Evolutionary conservation across 2,888 invertebrate genomes (phyloP).

Genomic region (Adineta ricciae): DNA sequence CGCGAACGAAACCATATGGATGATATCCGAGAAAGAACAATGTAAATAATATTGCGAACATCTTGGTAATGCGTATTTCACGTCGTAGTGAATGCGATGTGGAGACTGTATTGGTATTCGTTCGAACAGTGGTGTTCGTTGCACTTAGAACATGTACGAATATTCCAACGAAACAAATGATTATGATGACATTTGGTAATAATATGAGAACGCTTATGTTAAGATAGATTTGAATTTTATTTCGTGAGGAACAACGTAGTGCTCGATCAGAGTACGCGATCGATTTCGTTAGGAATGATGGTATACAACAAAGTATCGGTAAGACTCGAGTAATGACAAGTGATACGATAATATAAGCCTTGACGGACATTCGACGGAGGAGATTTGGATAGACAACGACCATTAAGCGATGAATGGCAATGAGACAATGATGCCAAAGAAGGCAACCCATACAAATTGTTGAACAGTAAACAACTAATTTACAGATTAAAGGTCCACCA

Average conservation of each 20-base stretch:
- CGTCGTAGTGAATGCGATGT: constrained; percentile 16
- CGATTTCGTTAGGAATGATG: constrained; percentile 21
- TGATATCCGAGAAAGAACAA: constrained; percentile 32
- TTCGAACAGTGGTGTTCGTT: constrained; percentile 6
- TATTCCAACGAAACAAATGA: constrained; percentile 32
- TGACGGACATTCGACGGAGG: constrained; percentile 21
- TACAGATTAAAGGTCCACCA: constrained; percentile 21
- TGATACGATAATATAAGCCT: constrained; percentile 23
- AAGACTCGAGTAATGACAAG: constrained; percentile 28
- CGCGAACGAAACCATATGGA: constrained; percentile 30
- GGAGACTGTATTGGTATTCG: not conserved
- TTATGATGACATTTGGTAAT: constrained; percentile 25
- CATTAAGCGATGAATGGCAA: constrained; percentile 28
- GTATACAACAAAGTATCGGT: constrained; percentile 27
- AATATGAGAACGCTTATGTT: constrained; percentile 25
- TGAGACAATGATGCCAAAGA: constrained; percentile 33
- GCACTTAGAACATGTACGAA: constrained; percentile 24
- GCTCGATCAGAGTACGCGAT: constrained; percentile 24
- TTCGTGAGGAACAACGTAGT: constrained; percentile 23
- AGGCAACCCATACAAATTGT: constrained; percentile 29
- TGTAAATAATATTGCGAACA: constrained; percentile 32
- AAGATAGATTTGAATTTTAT: constrained; percentile 27
- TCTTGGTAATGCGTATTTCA: constrained; percentile 34
- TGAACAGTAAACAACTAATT: constrained; percentile 29
- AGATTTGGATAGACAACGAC: constrained; percentile 28